Base-by-base conservation (phyloP, 2,888 invertebrate species). In the Cantharis flavilabris region DNA sequence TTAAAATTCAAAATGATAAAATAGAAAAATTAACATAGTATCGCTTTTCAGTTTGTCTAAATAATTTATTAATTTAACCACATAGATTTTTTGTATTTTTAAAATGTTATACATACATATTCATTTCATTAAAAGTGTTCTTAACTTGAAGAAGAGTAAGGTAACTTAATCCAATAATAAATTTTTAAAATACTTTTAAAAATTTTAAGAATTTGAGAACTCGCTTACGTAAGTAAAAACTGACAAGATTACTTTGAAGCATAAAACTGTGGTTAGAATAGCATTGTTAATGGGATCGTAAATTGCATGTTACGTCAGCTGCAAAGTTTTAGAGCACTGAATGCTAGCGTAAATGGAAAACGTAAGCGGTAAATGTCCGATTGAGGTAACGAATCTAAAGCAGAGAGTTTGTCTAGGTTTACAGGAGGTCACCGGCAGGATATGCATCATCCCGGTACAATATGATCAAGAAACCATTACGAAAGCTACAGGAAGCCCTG, bases 391-490 rank as follows among this genome's bases (percentile, higher is more conserved):
- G 76, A 78, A 69, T 78, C 71, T 71, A 73, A 76, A 73, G 63
- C 71, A 26, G 73, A 26, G 73, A 73, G 73, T 73, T 72, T 76
- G 76, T 78, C 73, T 73, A 49, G 76, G 75, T 69, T 72, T 62
- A 71, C 71, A 69, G 76, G 76, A 76, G 71, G 69, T 72, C 73
- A 63, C 72, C 33, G 64, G 69, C 65, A 70, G 62, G 62, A 69
- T n/a, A 78, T 78, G 71, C 73, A 76, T 78, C 78, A 78, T 78
- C 73, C 70, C 33, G 72, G 63, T 73, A 65, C 78, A 73, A 73
- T 74, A 71, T 74, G 78, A 78, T 78, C 76, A 73, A 73, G 71
- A 78, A 78, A 69, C 78, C 76, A 78, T 78, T 78, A 78, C 62
- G 65, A 30, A 73, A 78, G 72, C 76, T 71, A 64, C 76, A 69